Conservation (phyloP, 2,113 vertebrate species). For the Bombycilla garrulus region DNA sequence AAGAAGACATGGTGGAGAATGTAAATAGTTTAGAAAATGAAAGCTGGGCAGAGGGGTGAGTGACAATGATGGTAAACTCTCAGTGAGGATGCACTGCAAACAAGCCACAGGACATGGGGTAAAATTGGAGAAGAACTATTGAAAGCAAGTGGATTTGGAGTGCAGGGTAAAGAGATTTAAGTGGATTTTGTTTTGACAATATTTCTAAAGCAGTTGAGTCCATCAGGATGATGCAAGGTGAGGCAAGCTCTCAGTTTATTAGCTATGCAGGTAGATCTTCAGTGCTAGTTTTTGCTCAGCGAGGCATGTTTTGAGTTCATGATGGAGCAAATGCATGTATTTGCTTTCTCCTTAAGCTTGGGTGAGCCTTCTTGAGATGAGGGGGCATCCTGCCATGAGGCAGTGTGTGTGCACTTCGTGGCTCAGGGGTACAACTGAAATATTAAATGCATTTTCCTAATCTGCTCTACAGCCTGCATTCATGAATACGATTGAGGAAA, state of each 20-base stretch:
- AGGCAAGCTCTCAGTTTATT: background rate
- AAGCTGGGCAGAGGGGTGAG: background rate
- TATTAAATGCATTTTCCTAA: background rate
- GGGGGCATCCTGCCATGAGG: background rate
- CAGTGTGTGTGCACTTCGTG: background rate
- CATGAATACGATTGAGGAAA: background rate
- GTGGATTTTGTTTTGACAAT: background rate
- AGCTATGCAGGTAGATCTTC: background rate
- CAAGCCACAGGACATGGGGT: background rate
- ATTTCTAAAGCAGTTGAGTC: background rate
- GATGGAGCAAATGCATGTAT: background rate
- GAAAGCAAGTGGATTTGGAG: background rate
- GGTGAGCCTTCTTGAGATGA: background rate
- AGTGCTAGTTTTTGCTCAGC: background rate
- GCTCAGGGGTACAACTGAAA: background rate
- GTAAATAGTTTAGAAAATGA: constrained; percentile 6
- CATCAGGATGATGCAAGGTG: background rate
- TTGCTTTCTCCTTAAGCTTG: background rate
- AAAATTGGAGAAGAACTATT: background rate
- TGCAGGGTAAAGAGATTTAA: background rate
- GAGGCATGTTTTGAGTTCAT: background rate
- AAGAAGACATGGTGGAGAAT: background rate
- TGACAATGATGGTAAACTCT: background rate
- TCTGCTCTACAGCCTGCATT: background rate
- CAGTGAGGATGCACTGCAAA: background rate